Percentiles rank a stretch among this genome's conserved stretches.
Evolutionary conservation across 2,888 invertebrate genomes (phyloP).

Genomic region (Acrobasis repandana): DNA sequence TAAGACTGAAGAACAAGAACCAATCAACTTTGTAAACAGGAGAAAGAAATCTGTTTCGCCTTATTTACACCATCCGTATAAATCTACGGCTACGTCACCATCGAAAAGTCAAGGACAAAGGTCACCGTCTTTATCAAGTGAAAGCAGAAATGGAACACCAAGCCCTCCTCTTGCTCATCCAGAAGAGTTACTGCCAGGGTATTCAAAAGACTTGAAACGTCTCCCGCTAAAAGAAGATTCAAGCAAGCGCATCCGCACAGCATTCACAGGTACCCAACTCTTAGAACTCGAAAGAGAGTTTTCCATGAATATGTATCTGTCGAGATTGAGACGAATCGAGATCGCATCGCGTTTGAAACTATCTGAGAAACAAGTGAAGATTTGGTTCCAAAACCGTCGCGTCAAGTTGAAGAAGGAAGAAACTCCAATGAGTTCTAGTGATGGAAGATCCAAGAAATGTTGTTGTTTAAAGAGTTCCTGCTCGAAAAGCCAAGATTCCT

Average conservation of each 20-base stretch:
- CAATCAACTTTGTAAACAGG: conserved; percentile 58
- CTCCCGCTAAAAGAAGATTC: conserved; percentile 84
- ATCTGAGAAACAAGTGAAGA: conserved; percentile 97
- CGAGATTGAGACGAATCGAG: conserved; percentile 93
- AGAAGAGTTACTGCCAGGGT: conserved; percentile 72
- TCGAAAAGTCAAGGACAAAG: conserved; percentile 70
- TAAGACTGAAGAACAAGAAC: conserved; percentile 66
- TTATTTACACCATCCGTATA: conserved; percentile 71
- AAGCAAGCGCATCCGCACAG: conserved; percentile 95
- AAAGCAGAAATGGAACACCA: conserved; percentile 82
- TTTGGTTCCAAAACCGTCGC: conserved; percentile 97
- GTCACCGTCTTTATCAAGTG: conserved; percentile 69
- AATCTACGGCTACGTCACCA: conserved; percentile 60
- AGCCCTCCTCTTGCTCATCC: conserved; percentile 77
- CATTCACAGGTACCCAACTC: conserved; percentile 95
- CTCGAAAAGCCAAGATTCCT: conserved; percentile 51
- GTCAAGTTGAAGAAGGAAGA: conserved; percentile 97
- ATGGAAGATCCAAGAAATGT: conserved; percentile 62
- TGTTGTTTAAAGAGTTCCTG: conserved; percentile 66
- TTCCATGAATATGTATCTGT: conserved; percentile 94
- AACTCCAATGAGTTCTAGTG: conserved; percentile 70
- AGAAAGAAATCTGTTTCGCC: conserved; percentile 74
- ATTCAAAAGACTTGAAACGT: conserved; percentile 71
- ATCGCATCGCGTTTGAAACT: conserved; percentile 94
- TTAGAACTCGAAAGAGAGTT: conserved; percentile 95